Conservation (phyloP, 2,113 vertebrate genomes). For the Apeltes quadracus region DNA sequence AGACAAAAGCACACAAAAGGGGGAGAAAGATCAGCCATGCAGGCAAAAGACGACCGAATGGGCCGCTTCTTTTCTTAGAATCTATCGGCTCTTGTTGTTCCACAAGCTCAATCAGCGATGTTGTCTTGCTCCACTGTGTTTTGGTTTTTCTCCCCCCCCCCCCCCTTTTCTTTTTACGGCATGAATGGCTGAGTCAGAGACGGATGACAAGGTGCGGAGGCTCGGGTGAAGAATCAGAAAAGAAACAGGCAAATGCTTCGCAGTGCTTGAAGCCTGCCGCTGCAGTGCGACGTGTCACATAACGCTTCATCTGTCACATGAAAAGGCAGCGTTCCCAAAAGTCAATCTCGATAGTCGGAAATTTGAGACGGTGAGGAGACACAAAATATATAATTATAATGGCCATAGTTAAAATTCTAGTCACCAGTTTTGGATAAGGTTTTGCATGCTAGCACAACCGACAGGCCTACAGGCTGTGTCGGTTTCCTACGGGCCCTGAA, state of each 20-base stretch:
- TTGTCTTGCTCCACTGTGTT: slow-evolving; percentile 1
- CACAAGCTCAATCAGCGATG: slow-evolving; percentile 29
- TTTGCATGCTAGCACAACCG: not conserved
- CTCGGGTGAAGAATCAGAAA: slow-evolving; percentile 56
- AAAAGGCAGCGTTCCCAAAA: slow-evolving; percentile 37
- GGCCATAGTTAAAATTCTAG: not conserved
- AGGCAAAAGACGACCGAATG: slow-evolving; percentile 31
- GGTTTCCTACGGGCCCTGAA: not conserved
- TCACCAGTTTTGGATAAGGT: not conserved
- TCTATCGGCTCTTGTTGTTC: slow-evolving; percentile 49
- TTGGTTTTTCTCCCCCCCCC: no score
- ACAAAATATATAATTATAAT: not conserved
- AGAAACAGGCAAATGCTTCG: slow-evolving; percentile 28
- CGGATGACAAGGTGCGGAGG: slow-evolving; percentile 46
- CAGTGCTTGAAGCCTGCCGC: slow-evolving; percentile 39
- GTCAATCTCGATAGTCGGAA: slow-evolving; percentile 17
- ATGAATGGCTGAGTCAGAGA: slow-evolving; percentile 37
- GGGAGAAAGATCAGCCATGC: slow-evolving; percentile 49
- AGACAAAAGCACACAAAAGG: slow-evolving; percentile 36
- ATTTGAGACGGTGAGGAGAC: not conserved
- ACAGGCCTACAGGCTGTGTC: no score
- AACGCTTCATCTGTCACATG: slow-evolving; percentile 39
- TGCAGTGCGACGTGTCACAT: slow-evolving; percentile 32
- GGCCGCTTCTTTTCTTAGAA: slow-evolving; percentile 43
- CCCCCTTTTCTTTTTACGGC: not conserved